These are phyloP conservation scores for Zootermopsis nevadensis DNA, from an alignment of 2,888 invertebrate genomes.

Conservation along the genomic window DNA sequence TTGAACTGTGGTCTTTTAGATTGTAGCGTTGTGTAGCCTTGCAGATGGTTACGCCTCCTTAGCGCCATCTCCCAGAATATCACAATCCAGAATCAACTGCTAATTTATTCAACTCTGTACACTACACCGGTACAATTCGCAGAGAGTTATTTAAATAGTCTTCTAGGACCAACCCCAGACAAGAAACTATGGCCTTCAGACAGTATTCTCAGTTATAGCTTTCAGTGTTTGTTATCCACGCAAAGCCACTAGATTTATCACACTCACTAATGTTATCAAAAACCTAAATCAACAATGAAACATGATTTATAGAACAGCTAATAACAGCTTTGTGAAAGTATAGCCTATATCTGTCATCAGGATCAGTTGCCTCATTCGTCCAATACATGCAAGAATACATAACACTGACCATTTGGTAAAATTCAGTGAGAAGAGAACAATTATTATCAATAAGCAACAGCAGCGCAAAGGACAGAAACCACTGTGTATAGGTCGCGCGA, in stretches of 20 bases:
- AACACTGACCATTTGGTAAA: background rate
- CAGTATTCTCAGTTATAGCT: background rate
- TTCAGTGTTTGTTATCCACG: constrained; percentile 3
- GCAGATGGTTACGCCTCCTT: no score
- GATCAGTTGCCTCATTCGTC: constrained; percentile 2
- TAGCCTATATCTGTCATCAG: constrained; percentile 20
- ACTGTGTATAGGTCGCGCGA: no score
- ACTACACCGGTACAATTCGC: no score
- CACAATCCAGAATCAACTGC: no score
- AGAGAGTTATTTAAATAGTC: no score
- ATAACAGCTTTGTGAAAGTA: constrained; percentile 24
- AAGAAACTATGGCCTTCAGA: background rate
- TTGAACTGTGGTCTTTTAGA: no score
- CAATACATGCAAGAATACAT: background rate
- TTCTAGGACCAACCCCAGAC: background rate
- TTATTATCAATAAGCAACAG: no score
- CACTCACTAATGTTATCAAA: background rate
- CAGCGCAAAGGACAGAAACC: no score
- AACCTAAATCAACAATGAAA: constrained; percentile 2
- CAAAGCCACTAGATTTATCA: background rate
- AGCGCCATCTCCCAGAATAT: no score
- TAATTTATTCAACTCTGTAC: no score
- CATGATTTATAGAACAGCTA: background rate
- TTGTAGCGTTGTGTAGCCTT: no score
- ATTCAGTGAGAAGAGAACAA: background rate